Conservation (phyloP, 1,140 invertebrate species). For the Rhyzopertha dominica region DNA sequence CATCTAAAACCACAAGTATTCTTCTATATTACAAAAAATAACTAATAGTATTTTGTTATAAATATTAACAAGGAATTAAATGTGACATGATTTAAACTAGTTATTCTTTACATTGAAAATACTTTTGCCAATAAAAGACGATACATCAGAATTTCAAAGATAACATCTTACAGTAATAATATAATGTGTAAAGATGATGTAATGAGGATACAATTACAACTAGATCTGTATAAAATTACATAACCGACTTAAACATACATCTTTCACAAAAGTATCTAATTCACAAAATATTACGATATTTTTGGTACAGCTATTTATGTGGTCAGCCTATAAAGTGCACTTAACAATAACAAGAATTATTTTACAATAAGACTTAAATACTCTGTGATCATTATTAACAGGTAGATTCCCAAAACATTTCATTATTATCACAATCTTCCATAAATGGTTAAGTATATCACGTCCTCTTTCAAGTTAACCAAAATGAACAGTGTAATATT, state of each 20-base stretch:
- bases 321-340: constrained; percentile 36
- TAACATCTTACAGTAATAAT: constrained; percentile 12
- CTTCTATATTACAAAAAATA: too few species aligned
- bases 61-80: constrained; percentile 18
- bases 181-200: constrained; percentile 11
- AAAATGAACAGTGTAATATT: too few species aligned
- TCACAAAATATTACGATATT: constrained; percentile 21
- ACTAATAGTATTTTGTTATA: too few species aligned
- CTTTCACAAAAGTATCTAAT: constrained; percentile 28
- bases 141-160: constrained; percentile 13
- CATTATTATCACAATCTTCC: too few species aligned
- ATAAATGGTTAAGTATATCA: too few species aligned
- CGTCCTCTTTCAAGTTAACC: too few species aligned
- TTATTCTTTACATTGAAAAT: constrained; percentile 9
- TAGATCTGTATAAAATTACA: constrained; percentile 23
- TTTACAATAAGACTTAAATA: too few species aligned
- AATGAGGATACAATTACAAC: constrained; percentile 13
- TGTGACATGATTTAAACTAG: constrained; percentile 15
- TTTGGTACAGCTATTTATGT: constrained; percentile 29
- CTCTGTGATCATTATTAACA: too few species aligned
- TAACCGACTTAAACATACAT: constrained; percentile 24
- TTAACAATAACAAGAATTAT: constrained; percentile 29
- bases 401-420: too few species aligned
- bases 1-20: too few species aligned
- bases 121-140: constrained; percentile 5